Evolutionary conservation across 2,113 vertebrate species (phyloP).

Genomic region (Gulo gulo): DNA sequence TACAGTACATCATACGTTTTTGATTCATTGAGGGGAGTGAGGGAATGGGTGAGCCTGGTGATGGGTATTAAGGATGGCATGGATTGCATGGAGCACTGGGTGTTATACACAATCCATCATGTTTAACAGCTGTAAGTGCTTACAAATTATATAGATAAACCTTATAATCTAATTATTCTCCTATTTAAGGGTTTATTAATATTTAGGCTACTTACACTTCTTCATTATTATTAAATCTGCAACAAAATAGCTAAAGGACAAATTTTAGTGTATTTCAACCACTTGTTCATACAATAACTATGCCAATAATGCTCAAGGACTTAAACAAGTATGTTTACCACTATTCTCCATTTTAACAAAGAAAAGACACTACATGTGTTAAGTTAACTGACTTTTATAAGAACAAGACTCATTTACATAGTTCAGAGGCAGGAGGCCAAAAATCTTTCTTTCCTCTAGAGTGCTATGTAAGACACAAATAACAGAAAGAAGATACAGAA

Average conservation of each 20-base stretch:
- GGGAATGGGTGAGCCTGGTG: too few species aligned
- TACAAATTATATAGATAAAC: neutral
- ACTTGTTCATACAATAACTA: slow-evolving; percentile 25
- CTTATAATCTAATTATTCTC: neutral
- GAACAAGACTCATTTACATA: neutral
- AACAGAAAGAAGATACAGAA: slow-evolving; percentile 7
- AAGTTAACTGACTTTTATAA: neutral
- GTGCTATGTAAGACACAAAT: neutral
- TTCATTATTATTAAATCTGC: slow-evolving; percentile 28
- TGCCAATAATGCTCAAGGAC: neutral
- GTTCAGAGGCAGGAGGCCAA: neutral
- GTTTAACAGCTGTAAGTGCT: neutral
- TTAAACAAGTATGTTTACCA: neutral
- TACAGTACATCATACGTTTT: too few species aligned
- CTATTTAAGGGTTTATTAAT: slow-evolving; percentile 19
- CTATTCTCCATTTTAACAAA: slow-evolving; percentile 42
- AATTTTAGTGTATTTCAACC: slow-evolving; percentile 40
- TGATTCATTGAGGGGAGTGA: too few species aligned
- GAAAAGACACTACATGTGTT: neutral
- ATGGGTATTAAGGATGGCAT: too few species aligned
- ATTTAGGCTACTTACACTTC: slow-evolving; percentile 7
- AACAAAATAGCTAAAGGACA: slow-evolving; percentile 11
- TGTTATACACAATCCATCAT: neutral
- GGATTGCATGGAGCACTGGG: too few species aligned
- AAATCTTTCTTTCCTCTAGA: neutral